Base-by-base conservation (phyloP, 1,140 invertebrate species). In the Drosophila malerkotliana region DNA sequence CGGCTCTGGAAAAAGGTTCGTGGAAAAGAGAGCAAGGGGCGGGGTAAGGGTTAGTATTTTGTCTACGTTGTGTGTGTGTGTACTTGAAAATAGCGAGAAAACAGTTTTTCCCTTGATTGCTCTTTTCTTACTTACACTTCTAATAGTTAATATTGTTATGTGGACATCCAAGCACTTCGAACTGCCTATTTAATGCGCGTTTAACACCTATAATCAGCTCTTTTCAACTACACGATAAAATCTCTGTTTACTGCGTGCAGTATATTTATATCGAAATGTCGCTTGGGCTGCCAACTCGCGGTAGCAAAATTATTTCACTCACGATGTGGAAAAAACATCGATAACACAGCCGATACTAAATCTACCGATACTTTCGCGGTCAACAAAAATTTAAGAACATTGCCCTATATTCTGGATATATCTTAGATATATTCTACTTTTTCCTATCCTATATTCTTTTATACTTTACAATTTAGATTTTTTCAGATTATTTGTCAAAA, bases 31-130 rank as follows among this genome's bases (percentile, higher is more conserved):
- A 24, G 32, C 32, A 69, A 30, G 52, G 72, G 54, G 68, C 45
- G 77, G 51, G 51, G 75, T 59, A 62, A 73, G 82, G 68, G 67
- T 87, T 45, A 80, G 66, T 88, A 87, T 88, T 85, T 88, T 71
- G 82, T 87, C 82, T 87, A 82, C 71, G 82, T 83, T 66, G 74
- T 77, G 57, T 54, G 14, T 56, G 51, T 72, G 15, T 66, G 62
- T 51, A 41, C 61, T 57, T 52, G 52, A 59, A 45, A 57, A 39
- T 18, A 30, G 4, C 30, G n/a, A 28, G 10, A 58, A 53, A 66
- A 39, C 14, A 6, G 51, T 48, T 63, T 63, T 61, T 52, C 18
- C 15, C 1, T 39, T 10, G 15, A 15, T 54, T 21, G 47, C 47
- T 10, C 30, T 4, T 12, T 4, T 26, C 49, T 0, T 45, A 63